Percentiles rank a stretch among this genome's conserved stretches.
Evolutionary conservation across 2,888 invertebrate genomes (phyloP).

Genomic region (Ligdia adustata): DNA sequence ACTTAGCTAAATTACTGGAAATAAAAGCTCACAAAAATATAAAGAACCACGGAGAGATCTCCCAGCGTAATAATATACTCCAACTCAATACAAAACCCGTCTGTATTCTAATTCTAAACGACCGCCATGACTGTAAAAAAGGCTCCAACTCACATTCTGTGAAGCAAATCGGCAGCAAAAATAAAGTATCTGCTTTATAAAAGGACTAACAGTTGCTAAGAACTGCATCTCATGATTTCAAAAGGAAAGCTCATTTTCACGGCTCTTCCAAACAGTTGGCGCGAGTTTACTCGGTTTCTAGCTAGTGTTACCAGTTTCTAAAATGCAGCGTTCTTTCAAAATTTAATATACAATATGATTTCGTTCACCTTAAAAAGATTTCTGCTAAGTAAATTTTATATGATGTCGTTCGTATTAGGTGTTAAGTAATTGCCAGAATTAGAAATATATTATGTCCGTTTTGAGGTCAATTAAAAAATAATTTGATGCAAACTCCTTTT

Average conservation of each 20-base stretch:
- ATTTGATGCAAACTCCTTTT: no score
- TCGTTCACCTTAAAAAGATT: no score
- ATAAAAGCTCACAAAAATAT: not conserved
- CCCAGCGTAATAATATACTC: not conserved
- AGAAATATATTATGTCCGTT: no score
- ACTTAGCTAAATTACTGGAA: no score
- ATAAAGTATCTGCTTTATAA: conserved; percentile 28
- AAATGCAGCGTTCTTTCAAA: no score
- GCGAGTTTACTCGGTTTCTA: not conserved
- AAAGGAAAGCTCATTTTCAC: conserved; percentile 21
- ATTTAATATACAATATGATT: no score
- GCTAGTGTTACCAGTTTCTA: conserved; percentile 3
- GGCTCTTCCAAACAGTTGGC: conserved; percentile 20
- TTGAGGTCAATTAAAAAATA: no score
- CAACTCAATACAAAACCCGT: conserved; percentile 9
- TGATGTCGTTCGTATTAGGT: no score
- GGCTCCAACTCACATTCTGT: conserved; percentile 16
- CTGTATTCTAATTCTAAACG: conserved; percentile 13
- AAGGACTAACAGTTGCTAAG: conserved; percentile 18
- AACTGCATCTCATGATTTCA: conserved; percentile 27
- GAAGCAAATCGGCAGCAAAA: conserved; percentile 29
- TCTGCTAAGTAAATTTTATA: no score
- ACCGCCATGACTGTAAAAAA: conserved; percentile 8
- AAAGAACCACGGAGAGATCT: not conserved
- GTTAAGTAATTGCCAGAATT: no score